Evolutionary conservation across 2,888 invertebrate genomes (phyloP).

Genomic region (Idaea aversata): DNA sequence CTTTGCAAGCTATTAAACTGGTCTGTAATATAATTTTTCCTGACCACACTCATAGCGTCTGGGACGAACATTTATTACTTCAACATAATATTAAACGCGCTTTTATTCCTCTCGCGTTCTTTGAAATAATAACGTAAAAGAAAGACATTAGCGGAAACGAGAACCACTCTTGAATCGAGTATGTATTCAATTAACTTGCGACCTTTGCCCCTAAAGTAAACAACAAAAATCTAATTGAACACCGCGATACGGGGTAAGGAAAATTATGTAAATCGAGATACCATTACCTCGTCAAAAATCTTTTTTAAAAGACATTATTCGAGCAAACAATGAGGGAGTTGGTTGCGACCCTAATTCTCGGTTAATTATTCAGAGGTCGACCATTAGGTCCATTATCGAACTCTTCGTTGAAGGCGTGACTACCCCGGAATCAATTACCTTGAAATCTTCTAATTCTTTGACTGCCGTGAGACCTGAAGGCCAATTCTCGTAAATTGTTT

Average conservation of each 20-base stretch:
- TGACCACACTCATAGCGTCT: background rate
- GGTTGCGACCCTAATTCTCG: conserved; percentile 50
- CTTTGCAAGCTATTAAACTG: conserved; percentile 10
- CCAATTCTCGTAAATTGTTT: too few species aligned
- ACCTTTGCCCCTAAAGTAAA: conserved; percentile 27
- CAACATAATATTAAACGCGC: background rate
- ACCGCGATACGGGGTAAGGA: conserved; percentile 34
- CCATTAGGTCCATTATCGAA: conserved; percentile 49
- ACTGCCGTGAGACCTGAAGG: background rate
- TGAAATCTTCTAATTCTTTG: conserved; percentile 12
- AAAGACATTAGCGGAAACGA: background rate
- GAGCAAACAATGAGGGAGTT: conserved; percentile 47
- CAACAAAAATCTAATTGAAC: conserved; percentile 31
- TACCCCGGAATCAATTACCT: conserved; percentile 66
- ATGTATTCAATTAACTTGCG: conserved; percentile 3
- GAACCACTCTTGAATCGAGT: background rate
- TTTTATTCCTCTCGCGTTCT: conserved; percentile 1
- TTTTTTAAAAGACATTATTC: conserved; percentile 61
- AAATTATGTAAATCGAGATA: conserved; percentile 43
- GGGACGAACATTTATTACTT: background rate
- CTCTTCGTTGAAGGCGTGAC: conserved; percentile 34
- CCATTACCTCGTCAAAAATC: conserved; percentile 41
- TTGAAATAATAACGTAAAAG: background rate
- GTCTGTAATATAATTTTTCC: conserved; percentile 5
- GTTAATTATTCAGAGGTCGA: conserved; percentile 64